These are phyloP conservation scores for Cancer borealis DNA, from an alignment of 2,888 invertebrate genomes.

Conservation along the genomic window DNA sequence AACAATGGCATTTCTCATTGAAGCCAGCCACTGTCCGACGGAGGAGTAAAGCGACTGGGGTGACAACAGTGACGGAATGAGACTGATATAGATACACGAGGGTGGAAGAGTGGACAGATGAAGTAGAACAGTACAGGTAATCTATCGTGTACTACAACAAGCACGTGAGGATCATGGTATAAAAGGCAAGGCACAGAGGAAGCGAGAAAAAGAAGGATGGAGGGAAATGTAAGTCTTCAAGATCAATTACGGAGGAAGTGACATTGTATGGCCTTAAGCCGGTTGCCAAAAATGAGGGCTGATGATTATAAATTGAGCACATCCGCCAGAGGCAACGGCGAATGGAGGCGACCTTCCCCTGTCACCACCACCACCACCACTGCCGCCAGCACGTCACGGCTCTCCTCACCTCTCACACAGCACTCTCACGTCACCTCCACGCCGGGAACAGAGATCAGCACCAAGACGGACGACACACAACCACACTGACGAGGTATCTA, in stretches of 20 bases:
- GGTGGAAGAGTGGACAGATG: too few species aligned
- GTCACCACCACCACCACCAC: neutral
- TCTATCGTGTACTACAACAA: too few species aligned
- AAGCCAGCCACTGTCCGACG: too few species aligned
- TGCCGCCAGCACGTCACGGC: neutral
- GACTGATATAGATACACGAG: too few species aligned
- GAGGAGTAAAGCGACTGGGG: too few species aligned
- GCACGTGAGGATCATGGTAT: too few species aligned
- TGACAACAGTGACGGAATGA: too few species aligned
- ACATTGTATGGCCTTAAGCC: constrained; percentile 38
- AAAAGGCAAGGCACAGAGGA: neutral
- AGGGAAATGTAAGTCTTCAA: neutral
- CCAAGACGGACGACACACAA: neutral
- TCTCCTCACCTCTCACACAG: neutral
- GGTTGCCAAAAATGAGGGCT: constrained; percentile 30
- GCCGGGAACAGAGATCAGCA: neutral
- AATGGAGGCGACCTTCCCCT: neutral
- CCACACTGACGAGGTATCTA: neutral
- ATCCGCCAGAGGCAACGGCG: neutral
- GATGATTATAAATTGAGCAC: constrained; percentile 36
- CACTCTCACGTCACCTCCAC: neutral
- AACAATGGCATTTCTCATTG: neutral
- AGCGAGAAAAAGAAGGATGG: neutral
- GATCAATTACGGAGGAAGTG: constrained; percentile 28
- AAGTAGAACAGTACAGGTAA: too few species aligned